Evolutionary conservation across 2,797 vertebrate genomes (phyloP), one percentile per base, ranked within the genome.

Genomic region (Pseudomugil tenellus): DNA sequence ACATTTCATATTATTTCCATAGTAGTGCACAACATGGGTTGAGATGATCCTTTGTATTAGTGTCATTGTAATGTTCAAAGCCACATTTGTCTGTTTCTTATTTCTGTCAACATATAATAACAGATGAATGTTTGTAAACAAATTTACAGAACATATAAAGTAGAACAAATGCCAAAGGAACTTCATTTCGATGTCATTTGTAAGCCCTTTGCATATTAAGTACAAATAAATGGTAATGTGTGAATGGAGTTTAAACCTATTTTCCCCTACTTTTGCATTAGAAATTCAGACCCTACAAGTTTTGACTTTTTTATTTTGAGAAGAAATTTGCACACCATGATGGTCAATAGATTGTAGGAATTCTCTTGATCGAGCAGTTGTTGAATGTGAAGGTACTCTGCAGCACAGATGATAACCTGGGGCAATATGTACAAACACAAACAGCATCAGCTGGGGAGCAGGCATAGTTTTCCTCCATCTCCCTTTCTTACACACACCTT

Each of bases 371-470:
- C 29, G 17, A 37, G 41, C 25, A 32, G 59, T 37, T 58, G 57
- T 61, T 61, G 59, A 59, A 31, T 60, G 25, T 64, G 11, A 58
- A 58, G 55, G 53, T 57, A 51, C 53, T 51, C 29, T 54, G 46
- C 31, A 70, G 61, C 17, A 21, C 19, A 57, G 52, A 63, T 28
- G 26, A 64, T 67, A 65, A 72, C 77, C 70, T 23, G 34, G 62
- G 63, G 67, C 72, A 72, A 72, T 54, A 58, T 39, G 34, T 59
- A 55, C 35, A 48, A 58, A 72, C 49, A 60, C 37, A 74, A 48
- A 25, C 43, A 67, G 51, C 54, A 61, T 78, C 67, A 65, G 58
- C 76, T 58, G 35, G 73, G 62, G 67, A 76, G 43, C 34, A 14
- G 2, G 25, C 55, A 35, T 72, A 76, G 55, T 70, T 63, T 63